Evolutionary conservation across 1,140 invertebrate genomes (phyloP).

Genomic region (Odontomachus brunneus): DNA sequence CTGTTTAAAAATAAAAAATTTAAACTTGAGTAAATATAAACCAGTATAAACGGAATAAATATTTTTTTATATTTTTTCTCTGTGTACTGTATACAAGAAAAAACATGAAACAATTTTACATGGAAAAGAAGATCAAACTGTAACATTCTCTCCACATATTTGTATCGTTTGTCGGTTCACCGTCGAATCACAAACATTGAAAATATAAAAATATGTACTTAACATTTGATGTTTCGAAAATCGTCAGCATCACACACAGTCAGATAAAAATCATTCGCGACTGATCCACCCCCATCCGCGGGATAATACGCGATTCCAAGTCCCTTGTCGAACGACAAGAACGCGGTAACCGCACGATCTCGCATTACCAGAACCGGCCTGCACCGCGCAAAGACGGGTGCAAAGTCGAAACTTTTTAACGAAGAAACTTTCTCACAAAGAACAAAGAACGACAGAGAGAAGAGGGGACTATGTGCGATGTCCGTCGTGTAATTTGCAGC

Average conservation of each 20-base stretch:
- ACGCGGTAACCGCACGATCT: neutral
- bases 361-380: neutral
- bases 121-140: no score
- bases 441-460: neutral
- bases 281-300: neutral
- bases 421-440: no score
- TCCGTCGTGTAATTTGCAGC: slow-evolving; percentile 1
- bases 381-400: no score
- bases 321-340: neutral
- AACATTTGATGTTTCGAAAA: neutral
- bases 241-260: neutral
- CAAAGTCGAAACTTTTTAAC: neutral
- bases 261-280: neutral
- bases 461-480: neutral
- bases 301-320: neutral
- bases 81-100: no score
- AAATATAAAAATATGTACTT: neutral
- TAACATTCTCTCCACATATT: no score
- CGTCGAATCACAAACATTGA: no score
- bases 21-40: no score
- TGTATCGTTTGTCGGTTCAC: no score
- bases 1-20: no score
- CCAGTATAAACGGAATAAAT: no score
- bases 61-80: no score
- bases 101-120: no score